Conservation (phyloP, 2,888 invertebrate genomes). For the Meteorus colon region DNA sequence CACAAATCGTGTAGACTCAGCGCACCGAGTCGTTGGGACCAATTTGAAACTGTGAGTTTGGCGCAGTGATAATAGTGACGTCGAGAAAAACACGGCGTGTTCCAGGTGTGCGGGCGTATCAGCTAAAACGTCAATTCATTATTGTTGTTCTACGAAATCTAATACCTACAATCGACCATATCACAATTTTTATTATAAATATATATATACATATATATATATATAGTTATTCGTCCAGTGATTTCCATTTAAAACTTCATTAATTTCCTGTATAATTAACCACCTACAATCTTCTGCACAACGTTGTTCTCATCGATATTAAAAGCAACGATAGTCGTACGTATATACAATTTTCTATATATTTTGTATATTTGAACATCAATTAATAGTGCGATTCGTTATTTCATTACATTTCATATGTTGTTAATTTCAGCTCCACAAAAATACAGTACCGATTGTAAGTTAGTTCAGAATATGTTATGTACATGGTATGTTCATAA, state of each 20-base stretch:
- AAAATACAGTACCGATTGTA: neutral
- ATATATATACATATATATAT: no score
- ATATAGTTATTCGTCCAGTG: no score
- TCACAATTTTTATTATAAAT: neutral
- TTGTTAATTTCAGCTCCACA: no score
- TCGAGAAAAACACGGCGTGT: neutral
- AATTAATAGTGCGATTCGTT: no score
- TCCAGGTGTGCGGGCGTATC: neutral
- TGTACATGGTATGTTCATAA: neutral
- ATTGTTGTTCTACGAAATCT: no score
- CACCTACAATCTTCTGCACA: neutral
- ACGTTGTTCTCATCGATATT: neutral
- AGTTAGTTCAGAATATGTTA: neutral
- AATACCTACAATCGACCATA: neutral
- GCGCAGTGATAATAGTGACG: neutral
- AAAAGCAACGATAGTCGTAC: neutral
- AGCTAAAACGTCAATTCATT: neutral
- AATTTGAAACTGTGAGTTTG: neutral
- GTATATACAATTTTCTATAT: no score
- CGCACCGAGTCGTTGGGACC: neutral
- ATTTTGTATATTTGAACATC: no score
- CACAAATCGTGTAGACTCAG: no score
- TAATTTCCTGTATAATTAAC: neutral
- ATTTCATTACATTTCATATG: no score
- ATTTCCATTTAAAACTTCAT: neutral